phyloP scores from a whole-genome alignment of 2,888 invertebrate species.

The Eupeodes luniger region DNA sequence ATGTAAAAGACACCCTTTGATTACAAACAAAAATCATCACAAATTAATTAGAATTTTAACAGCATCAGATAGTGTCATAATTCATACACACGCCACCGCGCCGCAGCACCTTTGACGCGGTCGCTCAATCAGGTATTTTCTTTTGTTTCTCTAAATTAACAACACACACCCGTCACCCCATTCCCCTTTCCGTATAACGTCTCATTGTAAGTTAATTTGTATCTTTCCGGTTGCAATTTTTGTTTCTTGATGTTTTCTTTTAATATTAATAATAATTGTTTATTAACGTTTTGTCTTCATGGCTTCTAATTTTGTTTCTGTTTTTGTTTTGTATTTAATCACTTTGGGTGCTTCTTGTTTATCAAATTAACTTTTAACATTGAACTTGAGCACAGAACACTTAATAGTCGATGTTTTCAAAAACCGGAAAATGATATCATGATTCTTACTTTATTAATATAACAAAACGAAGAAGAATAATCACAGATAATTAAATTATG shows the following conservation, averaged over 20 bases:
- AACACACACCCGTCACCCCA: background rate
- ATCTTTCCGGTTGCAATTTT: slow-evolving; percentile 11
- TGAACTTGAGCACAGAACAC: slow-evolving; percentile 33
- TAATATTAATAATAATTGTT: slow-evolving; percentile 18
- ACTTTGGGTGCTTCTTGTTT: slow-evolving; percentile 46
- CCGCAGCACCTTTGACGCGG: no score
- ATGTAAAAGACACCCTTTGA: background rate
- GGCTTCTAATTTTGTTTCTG: background rate
- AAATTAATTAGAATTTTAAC: background rate
- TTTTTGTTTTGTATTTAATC: slow-evolving; percentile 35
- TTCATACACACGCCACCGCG: background rate
- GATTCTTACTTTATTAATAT: slow-evolving; percentile 16
- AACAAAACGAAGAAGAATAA: background rate
- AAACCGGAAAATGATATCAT: slow-evolving; percentile 37
- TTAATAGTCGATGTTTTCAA: background rate
- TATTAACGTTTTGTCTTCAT: background rate
- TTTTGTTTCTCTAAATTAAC: slow-evolving; percentile 1
- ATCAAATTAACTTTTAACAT: slow-evolving; percentile 42
- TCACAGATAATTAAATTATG: background rate
- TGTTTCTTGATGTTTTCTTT: background rate
- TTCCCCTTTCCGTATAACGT: background rate
- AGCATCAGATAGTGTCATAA: background rate
- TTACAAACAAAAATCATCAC: background rate
- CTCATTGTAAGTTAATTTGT: background rate
- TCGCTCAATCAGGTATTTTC: no score